Evolutionary conservation across 2,113 vertebrate species (phyloP), one percentile per base, ranked within the genome.

Genomic region (Podocnemis expansa): DNA sequence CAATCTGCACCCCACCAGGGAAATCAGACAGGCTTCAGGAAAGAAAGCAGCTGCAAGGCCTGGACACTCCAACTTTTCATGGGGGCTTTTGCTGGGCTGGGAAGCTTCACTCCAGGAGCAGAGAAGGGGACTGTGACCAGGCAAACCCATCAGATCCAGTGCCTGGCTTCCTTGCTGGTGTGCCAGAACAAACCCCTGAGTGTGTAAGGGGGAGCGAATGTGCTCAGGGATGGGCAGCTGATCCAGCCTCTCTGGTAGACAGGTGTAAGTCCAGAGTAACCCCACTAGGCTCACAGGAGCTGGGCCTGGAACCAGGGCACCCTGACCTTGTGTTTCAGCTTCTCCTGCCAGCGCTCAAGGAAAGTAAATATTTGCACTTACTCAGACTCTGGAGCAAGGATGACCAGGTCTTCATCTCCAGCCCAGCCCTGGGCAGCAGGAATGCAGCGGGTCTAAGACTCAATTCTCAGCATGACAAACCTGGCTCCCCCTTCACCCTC

Each of bases 311-410:
- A 38, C 24, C 38, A 25, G 38, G 38, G 11, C 70, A 11, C 7
- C 5, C 25, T 10, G 31, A n/a, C 10, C 78, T 51, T 22, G 31
- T 17, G 29, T 19, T 27, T 45, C 19, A 51, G 45, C 31, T 10
- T 16, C 47, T 34, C 8, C 82, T 90, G 85, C 63, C 8, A 45
- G 45, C 49, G n/a, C 54, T 87, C 84, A 43, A 6, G 54, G 88
- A 55, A 24, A 1, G 1, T 14, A 51, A 19, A 31, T 58, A 83
- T 45, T 29, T 2, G 47, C 95, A 98, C 97, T 98, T 97, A 97
- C 97, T 98, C 96, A 98, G 96, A 89, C 89, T 97, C 96, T 97
- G 98, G 83, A 98, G 97, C 86, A 98, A 87, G 38, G 96, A 96
- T 5, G 92, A 97, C 97, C 98, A 98, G 94, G 94, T 97, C 97